Evolutionary conservation across 2,113 vertebrate genomes (phyloP).

Genomic region (Cyrtonyx montezumae): DNA sequence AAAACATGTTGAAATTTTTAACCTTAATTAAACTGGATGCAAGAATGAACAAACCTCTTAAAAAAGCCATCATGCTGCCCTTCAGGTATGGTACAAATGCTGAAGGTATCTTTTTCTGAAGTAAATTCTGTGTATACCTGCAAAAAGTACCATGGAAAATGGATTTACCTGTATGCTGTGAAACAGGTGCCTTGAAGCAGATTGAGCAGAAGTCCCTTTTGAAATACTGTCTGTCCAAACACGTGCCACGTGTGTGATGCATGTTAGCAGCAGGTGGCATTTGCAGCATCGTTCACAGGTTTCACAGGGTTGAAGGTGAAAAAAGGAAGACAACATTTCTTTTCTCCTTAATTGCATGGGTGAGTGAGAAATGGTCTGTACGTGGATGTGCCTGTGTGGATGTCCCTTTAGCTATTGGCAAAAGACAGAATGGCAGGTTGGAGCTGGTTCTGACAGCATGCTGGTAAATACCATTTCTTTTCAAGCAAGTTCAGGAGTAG

Average conservation of each 20-base stretch:
- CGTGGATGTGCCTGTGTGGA: neutral
- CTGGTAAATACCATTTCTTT: neutral
- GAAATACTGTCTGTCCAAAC: neutral
- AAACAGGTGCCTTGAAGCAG: neutral
- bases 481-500: neutral
- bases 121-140: neutral
- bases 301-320: slow-evolving; percentile 12
- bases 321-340: neutral
- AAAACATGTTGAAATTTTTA: neutral
- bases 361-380: neutral
- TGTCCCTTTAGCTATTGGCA: neutral
- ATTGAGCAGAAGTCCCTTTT: neutral
- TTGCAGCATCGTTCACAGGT: slow-evolving; percentile 17
- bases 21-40: neutral
- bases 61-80: neutral
- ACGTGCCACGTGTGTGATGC: neutral
- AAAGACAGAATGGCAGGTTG: neutral
- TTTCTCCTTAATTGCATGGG: neutral
- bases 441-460: neutral
- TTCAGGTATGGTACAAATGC: neutral
- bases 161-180: neutral
- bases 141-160: neutral
- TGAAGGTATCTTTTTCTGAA: neutral
- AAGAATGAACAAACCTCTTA: neutral
- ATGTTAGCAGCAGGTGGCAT: slow-evolving; percentile 17